These are phyloP conservation scores for Nesometra sesokonis DNA, from an alignment of 35 echinoderm and acorn worm species.

Conservation along the genomic window DNA sequence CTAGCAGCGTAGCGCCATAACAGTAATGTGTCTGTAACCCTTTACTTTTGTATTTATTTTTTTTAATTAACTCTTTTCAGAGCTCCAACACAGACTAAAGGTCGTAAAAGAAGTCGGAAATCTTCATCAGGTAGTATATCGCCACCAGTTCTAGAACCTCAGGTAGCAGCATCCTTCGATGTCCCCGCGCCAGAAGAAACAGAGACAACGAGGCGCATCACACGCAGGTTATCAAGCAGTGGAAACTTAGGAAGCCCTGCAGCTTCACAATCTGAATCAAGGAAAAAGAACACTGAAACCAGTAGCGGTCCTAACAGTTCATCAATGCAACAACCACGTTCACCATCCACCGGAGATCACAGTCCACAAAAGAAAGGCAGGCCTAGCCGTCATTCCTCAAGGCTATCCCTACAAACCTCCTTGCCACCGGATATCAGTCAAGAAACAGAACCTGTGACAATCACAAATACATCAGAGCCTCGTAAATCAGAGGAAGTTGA, in stretches of 20 bases:
- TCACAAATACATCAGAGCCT: background rate
- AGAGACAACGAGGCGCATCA: background rate
- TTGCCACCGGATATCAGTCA: conserved; percentile 2
- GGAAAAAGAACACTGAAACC: conserved; percentile 7
- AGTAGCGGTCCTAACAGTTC: background rate
- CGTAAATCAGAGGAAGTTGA: background rate
- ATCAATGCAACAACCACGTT: background rate
- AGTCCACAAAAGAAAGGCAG: background rate
- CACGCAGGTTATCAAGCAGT: background rate
- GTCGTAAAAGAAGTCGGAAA: background rate
- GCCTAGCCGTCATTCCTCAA: conserved; percentile 21
- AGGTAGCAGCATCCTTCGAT: background rate
- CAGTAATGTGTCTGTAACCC: no score
- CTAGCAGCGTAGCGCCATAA: no score
- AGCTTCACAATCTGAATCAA: background rate
- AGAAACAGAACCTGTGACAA: background rate
- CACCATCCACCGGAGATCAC: background rate
- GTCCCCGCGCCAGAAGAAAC: conserved; percentile 1
- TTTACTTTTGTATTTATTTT: no score
- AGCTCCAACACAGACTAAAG: background rate
- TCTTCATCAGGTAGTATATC: background rate
- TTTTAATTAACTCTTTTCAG: no score
- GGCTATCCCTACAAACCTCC: conserved; percentile 4
- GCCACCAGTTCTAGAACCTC: background rate
- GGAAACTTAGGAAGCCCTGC: conserved; percentile 6